Evolutionary conservation across 1,140 invertebrate species (phyloP).

Genomic region (Megalopta genalis): DNA sequence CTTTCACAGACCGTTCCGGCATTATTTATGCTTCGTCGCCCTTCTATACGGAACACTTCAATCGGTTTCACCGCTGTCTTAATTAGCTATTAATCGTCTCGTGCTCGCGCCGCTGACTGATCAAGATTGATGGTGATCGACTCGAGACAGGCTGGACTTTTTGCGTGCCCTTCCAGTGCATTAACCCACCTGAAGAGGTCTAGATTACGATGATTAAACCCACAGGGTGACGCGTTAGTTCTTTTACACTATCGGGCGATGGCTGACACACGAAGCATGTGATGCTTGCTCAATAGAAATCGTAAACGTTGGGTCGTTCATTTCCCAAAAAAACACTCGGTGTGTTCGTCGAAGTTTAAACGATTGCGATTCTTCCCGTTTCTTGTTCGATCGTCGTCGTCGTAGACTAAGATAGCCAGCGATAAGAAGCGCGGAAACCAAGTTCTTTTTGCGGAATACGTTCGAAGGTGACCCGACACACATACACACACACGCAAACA

Average conservation of each 20-base stretch:
- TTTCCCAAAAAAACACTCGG: slow-evolving; percentile 35
- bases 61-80: no score
- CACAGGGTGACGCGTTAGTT: slow-evolving; percentile 52
- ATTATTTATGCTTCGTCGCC: background rate
- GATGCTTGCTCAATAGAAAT: slow-evolving; percentile 45
- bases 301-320: slow-evolving; percentile 43
- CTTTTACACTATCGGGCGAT: slow-evolving; percentile 20
- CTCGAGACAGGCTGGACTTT: slow-evolving; percentile 39
- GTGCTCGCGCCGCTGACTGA: no score
- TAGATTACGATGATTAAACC: slow-evolving; percentile 39
- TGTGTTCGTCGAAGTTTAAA: background rate
- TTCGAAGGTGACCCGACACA: no score
- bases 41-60: no score
- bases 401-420: background rate
- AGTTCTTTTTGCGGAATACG: background rate
- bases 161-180: slow-evolving; percentile 40
- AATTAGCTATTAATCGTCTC: background rate
- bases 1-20: background rate
- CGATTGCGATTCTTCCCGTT: slow-evolving; percentile 15
- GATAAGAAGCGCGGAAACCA: background rate
- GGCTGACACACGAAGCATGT: slow-evolving; percentile 18
- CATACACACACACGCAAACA: no score
- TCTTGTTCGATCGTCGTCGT: background rate
- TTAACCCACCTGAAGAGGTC: slow-evolving; percentile 18
- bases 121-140: background rate